phyloP scores from a whole-genome alignment of 2,797 vertebrate genomes.

The Diplodus puntazzo region DNA sequence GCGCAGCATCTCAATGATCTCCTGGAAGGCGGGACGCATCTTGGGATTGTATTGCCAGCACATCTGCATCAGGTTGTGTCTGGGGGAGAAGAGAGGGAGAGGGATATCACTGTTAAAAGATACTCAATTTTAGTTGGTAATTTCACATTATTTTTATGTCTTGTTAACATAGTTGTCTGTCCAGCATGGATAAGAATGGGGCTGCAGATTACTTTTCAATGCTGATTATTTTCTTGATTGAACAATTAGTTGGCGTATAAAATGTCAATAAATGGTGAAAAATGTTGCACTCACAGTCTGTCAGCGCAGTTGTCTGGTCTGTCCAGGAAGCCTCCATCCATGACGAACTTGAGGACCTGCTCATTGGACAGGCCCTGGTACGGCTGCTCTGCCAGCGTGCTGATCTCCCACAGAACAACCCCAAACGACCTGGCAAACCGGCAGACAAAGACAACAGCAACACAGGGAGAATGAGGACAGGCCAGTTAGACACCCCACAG shows the following conservation, averaged over 20 bases:
- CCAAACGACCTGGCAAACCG: conserved; percentile 92
- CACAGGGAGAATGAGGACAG: conserved; percentile 50
- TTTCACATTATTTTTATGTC: neutral
- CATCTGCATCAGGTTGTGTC: conserved; percentile 96
- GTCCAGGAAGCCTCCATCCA: conserved; percentile 96
- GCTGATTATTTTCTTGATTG: neutral
- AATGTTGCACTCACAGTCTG: conserved; percentile 89
- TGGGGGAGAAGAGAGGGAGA: conserved; percentile 53
- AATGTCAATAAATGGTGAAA: neutral
- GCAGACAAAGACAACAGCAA: conserved; percentile 17
- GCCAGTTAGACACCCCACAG: conserved; percentile 47
- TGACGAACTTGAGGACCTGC: conserved; percentile 98
- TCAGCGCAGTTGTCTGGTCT: conserved; percentile 94
- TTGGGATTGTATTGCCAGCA: conserved; percentile 99
- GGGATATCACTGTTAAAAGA: neutral
- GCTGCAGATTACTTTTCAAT: too few species aligned
- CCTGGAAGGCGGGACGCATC: conserved; percentile 94
- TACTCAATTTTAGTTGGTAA: neutral
- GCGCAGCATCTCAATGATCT: conserved; percentile 95
- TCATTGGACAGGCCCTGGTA: conserved; percentile 98
- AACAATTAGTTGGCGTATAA: neutral
- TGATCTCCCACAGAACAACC: conserved; percentile 98
- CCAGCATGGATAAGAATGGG: neutral
- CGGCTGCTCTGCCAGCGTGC: conserved; percentile 95
- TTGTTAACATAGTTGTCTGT: conserved; percentile 7